Percentiles rank a stretch among this genome's conserved stretches.
These are phyloP conservation scores for Acanthis flammea DNA, from an alignment of 2,797 vertebrate genomes.

Conservation along the genomic window DNA sequence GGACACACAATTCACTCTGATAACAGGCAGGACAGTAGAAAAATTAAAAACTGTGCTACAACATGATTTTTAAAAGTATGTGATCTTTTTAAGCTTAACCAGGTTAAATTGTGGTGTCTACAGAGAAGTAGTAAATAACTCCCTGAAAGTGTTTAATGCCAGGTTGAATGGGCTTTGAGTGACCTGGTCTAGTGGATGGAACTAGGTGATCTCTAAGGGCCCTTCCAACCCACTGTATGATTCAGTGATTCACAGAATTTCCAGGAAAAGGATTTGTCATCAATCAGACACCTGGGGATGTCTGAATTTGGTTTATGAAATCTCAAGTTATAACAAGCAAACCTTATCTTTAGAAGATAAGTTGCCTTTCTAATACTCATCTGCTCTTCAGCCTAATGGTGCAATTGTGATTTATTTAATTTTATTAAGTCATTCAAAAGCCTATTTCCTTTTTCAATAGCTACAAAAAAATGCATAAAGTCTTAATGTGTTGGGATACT, in stretches of 20 bases:
- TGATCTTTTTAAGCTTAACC: neutral
- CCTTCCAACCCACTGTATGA: neutral
- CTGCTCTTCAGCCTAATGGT: neutral
- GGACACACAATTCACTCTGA: neutral
- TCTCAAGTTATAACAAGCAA: neutral
- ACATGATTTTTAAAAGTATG: neutral
- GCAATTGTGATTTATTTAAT: slow-evolving; percentile 26
- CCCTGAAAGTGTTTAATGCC: neutral
- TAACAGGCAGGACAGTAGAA: neutral
- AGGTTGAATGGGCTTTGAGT: rapidly evolving
- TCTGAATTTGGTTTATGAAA: neutral
- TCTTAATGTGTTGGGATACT: neutral
- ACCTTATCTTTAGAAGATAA: neutral
- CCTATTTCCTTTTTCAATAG: slow-evolving; percentile 23
- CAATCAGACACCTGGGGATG: neutral
- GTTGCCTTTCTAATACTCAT: neutral
- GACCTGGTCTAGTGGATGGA: neutral
- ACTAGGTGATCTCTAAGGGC: neutral
- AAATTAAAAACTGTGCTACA: neutral
- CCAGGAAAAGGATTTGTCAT: neutral
- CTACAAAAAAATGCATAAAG: neutral
- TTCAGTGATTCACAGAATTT: neutral
- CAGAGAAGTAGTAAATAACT: neutral
- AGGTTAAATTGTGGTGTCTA: neutral
- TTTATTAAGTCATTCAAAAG: slow-evolving; percentile 27